Base-by-base conservation (phyloP, 1,140 invertebrate species). In the Drosophila erecta region DNA sequence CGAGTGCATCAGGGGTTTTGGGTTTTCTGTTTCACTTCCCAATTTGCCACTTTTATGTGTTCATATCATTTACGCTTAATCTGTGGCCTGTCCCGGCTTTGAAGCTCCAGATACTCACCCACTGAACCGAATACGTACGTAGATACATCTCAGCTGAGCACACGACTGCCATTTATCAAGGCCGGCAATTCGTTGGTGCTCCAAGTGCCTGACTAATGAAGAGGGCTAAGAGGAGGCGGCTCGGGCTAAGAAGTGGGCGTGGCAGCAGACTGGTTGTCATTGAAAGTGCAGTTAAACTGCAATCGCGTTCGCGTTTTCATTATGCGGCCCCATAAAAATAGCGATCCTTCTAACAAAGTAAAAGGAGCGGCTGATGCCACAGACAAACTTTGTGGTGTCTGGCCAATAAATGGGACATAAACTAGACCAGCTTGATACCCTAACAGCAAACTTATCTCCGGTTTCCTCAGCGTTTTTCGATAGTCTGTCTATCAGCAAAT, bases 221-320 rank as follows among this genome's bases (percentile, higher is more conserved):
- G 56, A 20, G 20, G 27, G 4, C 38, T n/a, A 8, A 41, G 5
- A 37, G 12, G 1, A 3, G 14, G 33, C 6, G 14, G n/a, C 27
- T 12, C 15, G 40, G 27, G n/a, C 12, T 6, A 53, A 53, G 33
- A 10, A 2, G 50, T 3, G 12, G 30, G 15, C 2, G 27, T 11
- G 24, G 55, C 57, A 66, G 38, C 44, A 56, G 51, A 27, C 44
- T 50, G 15, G 44, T 47, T 70, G 72, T 76, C 64, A 81, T 87
- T 79, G 75, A 76, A 86, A 87, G 79, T 89, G 84, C 83, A 89
- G 79, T 83, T 89, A 67, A 87, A 89, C 84, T 87, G 75, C 79
- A 89, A 87, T 83, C 49, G 59, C 73, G 83, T 79, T 79, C 70
- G 70, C 83, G 67, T 72, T 76, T 87, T 87, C 84, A 87, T 87